These are phyloP conservation scores for Daptonema setosum DNA, from an alignment of 2,888 invertebrate genomes.

Conservation along the genomic window DNA sequence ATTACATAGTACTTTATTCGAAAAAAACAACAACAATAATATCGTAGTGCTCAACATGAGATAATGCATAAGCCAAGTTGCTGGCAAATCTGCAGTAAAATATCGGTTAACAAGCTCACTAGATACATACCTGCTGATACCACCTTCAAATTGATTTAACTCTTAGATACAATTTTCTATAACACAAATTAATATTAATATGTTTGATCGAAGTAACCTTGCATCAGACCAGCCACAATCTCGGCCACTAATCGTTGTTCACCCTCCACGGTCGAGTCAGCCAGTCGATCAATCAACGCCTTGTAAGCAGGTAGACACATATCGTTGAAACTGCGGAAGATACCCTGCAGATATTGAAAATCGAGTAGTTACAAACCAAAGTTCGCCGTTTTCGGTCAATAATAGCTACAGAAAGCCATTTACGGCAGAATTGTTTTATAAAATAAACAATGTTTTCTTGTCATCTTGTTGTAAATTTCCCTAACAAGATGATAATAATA, in stretches of 20 bases:
- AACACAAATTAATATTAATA: too few species aligned
- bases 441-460: not conserved
- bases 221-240: constrained; percentile 49
- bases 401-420: not conserved
- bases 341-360: constrained; percentile 32
- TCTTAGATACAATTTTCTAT: too few species aligned
- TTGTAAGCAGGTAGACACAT: constrained; percentile 41
- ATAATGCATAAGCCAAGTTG: too few species aligned
- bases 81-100: too few species aligned
- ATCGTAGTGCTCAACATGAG: too few species aligned
- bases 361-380: not conserved
- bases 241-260: constrained; percentile 63
- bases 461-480: not conserved
- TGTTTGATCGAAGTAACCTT: constrained; percentile 49
- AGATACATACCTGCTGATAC: too few species aligned
- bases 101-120: too few species aligned
- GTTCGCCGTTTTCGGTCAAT: too few species aligned
- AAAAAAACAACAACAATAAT: too few species aligned
- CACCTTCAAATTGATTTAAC: too few species aligned
- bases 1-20: too few species aligned
- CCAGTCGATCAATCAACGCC: constrained; percentile 43
- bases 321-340: constrained; percentile 57
- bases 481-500: too few species aligned
- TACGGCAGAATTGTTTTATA: not conserved
- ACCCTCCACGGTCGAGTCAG: constrained; percentile 38